Evolutionary conservation across 1,140 invertebrate species (phyloP).

Genomic region (Heliconius melpomene): DNA sequence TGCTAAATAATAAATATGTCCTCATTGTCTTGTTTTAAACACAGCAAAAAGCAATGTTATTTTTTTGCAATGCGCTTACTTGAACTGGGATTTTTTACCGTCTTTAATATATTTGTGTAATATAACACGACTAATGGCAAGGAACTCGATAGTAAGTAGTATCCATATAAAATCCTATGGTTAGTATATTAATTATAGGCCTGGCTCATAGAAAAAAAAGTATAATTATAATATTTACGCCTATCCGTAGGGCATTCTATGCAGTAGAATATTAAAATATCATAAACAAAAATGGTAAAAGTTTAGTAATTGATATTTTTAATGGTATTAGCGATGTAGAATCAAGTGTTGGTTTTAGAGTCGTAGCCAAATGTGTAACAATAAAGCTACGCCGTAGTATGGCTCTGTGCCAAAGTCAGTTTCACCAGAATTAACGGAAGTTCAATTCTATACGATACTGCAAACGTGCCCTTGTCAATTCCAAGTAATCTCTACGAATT

Average conservation of each 20-base stretch:
- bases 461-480: constrained; percentile 22
- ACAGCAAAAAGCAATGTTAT: no score
- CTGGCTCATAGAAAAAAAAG: no score
- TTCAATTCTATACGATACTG: constrained; percentile 34
- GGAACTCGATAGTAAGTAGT: no score
- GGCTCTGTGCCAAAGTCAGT: constrained; percentile 33
- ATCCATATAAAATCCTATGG: no score
- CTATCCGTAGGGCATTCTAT: no score
- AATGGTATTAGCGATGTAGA: background rate
- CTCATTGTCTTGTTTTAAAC: background rate
- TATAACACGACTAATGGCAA: no score
- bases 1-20: background rate
- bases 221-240: no score
- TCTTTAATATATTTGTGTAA: no score
- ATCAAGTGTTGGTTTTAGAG: constrained; percentile 12
- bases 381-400: constrained; percentile 32
- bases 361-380: constrained; percentile 20
- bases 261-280: no score
- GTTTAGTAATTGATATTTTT: constrained; percentile 5
- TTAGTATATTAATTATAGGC: no score
- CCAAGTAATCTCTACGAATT: background rate
- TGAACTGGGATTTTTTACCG: no score
- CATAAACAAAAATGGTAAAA: background rate
- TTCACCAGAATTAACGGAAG: constrained; percentile 33
- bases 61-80: no score